Evolutionary conservation across 1,140 invertebrate genomes (phyloP), one percentile per base, ranked within the genome.

Genomic region (Caenorhabditis remanei): DNA sequence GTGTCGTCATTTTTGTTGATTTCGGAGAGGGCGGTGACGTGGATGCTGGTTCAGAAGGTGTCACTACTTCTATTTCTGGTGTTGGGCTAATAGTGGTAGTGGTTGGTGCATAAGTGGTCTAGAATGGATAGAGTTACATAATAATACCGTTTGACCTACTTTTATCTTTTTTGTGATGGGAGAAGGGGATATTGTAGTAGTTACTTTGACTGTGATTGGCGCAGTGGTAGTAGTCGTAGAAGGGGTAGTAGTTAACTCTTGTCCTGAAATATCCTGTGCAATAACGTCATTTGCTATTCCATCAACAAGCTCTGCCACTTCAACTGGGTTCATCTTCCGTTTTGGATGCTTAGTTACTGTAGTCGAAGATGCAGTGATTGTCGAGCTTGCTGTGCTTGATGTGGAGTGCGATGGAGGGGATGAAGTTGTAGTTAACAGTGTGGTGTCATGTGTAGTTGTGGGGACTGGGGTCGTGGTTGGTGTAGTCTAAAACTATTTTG

Each of bases 201-300:
- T 79, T 50, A 50, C 46, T 19, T 19, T 79, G 24, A n/a, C 24
- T 14, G 71, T 50, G 9, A 19, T 2, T 3, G 8, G 9, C 7
- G 4, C 24, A n/a, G 43, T 50, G 21, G 71, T 79, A 67, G 63
- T 16, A 13, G 46, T 11, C 21, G 43, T n/a, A n/a, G 71, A 50
- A 4, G 71, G 50, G n/a, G 71, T 50, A 79, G 71, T 40, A 2
- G 41, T 46, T 4, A n/a, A 4, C 40, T 43, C 65, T 19, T 71
- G 13, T 14, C 13, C n/a, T 19, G 53, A 6, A 43, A 79, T 79
- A 50, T 79, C 71, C n/a, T 79, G 71, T 21, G 71, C 71, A 21
- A 79, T 79, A 2, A 79, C 71, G 46, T 79, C 71, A 24, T 79
- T 79, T 8, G 71, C 71, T 13, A 50, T 79, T 24, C 46, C 71